Evolutionary conservation across 2,797 vertebrate species (phyloP), one percentile per base, ranked within the genome.

Genomic region (Clarias platycephalus): DNA sequence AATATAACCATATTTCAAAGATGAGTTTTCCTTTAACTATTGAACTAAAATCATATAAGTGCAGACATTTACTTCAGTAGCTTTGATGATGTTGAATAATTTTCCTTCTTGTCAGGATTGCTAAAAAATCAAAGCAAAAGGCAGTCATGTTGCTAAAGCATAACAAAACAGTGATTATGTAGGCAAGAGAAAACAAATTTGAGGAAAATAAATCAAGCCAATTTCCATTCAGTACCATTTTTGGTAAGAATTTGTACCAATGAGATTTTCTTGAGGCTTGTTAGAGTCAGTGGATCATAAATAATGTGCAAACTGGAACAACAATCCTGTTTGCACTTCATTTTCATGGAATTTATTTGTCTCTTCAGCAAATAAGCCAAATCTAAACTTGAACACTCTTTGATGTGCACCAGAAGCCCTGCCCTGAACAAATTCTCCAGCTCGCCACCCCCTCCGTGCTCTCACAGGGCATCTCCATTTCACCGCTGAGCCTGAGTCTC

Each of bases 381-480:
- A 80, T 67, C 37, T 10, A n/a, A 75, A 82, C 68, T 68, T 28
- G 53, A 85, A 83, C 55, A n/a, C 63, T 49, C 16, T 71, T 40
- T 16, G 31, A 68, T 53, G 49, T 58, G 31, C 24, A 55, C 66
- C 78, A 76, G 60, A 34, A 26, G 6, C 82, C 70, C 24, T 60
- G 9, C 58, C 34, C 37, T 3, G n/a, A 80, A 78, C 22, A 31
- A 63, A 83, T 63, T 80, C 57, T 63, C n/a, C 20, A 49, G 78
- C 22, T 53, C 15, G 62, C 44, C 66, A 57, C 26, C 40, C 78
- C 34, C 10, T 5, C 85, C 16, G 87, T 91, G 77, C 83, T 74
- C 88, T 89, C 57, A 18, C 92, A 87, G 87, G 85, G 89, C 88
- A 90, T 90, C 90, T 85, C 92, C 91, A 71, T 89, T 88, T 34